Evolutionary conservation across 2,888 invertebrate species (phyloP).

Genomic region (Cerastis rubricosa): DNA sequence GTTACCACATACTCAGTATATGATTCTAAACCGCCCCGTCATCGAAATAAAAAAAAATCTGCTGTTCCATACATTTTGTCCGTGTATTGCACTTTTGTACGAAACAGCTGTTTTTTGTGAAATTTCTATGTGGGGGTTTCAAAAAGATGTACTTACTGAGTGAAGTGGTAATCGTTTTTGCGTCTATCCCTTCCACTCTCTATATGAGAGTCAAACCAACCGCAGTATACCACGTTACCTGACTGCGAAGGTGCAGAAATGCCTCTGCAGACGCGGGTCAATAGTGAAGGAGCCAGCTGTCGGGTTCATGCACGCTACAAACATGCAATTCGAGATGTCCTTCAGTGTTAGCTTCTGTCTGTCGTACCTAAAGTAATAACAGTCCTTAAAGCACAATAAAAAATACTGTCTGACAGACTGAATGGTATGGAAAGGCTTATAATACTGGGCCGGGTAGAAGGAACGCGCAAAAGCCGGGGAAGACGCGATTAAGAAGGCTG

Average conservation of each 20-base stretch:
- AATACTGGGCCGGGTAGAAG: too few relatives aligned
- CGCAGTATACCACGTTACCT: slow-evolving; percentile 86
- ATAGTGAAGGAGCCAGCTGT: slow-evolving; percentile 98
- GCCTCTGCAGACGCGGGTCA: slow-evolving; percentile 96
- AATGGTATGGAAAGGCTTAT: too few relatives aligned
- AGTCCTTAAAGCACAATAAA: background rate
- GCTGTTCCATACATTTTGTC: too few relatives aligned
- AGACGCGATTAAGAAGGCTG: too few relatives aligned
- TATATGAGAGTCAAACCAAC: background rate
- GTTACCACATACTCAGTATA: background rate
- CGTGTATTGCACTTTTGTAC: too few relatives aligned
- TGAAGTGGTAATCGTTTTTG: too few relatives aligned
- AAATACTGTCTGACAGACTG: too few relatives aligned
- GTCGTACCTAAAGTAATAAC: slow-evolving; percentile 93
- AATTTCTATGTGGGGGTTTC: too few relatives aligned
- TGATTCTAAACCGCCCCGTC: background rate
- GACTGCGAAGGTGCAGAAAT: slow-evolving; percentile 96
- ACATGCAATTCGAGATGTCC: slow-evolving; percentile 98
- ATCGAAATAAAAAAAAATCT: too few relatives aligned
- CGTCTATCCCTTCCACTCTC: background rate
- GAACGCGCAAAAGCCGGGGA: too few relatives aligned
- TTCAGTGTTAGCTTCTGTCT: slow-evolving; percentile 95
- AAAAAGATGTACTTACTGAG: too few relatives aligned
- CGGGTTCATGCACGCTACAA: slow-evolving; percentile 99
- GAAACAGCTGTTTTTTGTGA: too few relatives aligned